Base-by-base conservation (phyloP, 2,888 invertebrate genomes). In the Tetrapedia diversipes region DNA sequence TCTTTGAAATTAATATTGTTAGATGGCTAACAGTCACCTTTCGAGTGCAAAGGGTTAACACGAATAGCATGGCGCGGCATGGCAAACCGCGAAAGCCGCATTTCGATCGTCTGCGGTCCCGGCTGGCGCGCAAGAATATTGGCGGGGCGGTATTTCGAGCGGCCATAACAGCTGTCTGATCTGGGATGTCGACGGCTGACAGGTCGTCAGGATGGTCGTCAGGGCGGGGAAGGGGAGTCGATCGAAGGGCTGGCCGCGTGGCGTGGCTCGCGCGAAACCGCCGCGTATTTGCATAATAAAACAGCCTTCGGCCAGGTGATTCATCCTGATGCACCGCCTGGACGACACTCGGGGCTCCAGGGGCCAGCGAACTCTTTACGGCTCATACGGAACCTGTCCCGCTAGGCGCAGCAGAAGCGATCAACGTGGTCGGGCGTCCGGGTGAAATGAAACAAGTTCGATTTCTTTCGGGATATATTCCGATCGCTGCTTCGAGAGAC, bases 251-350 rank as follows among this genome's bases (percentile, higher is more conserved):
- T 70, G 77, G 70, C 70, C 66, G 68, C 75, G 71, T 49, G 54
- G 73, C 72, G 60, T 64, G 74, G 75, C 79, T 77, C 77, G 85
- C 80, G 82, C 80, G 83, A 83, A 83, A 82, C 81, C 86, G 76
- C 69, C 69, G 76, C 81, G 84, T 86, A 89, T 89, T 89, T 86
- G 87, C 88, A 89, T 89, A 89, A 89, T 89, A 89, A 89, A 89
- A 88, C 86, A 88, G 83, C 85, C 81, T 86, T 86, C 80, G 82
- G 73, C 79, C 82, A 82, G 83, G 86, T 88, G 86, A 87, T 87
- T 89, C 87, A 88, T 88, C 86, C 85, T 72, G 82, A 68, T 78
- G 80, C 78, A 59, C 77, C 81, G 81, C 76, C 81, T 80, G 81
- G 75, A 82, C 82, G 85, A 85, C 84, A 79, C 82, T 73, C 81